Evolutionary conservation across 2,113 vertebrate species (phyloP).

Genomic region (Cepphus grylle): DNA sequence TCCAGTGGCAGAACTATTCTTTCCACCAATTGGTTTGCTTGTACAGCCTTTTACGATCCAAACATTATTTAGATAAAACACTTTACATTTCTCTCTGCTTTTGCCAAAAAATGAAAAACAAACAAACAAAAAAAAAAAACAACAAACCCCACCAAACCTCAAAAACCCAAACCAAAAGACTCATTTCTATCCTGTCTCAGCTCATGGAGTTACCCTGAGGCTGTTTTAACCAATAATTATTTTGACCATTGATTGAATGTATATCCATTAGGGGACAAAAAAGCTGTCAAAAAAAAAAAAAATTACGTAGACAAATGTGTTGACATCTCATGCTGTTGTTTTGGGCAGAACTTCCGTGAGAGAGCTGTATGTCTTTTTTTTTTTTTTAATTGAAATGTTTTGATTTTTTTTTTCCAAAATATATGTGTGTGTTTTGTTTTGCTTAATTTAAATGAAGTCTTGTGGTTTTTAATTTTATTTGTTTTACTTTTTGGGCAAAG

Average conservation of each 20-base stretch:
- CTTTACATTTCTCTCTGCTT: slow-evolving; percentile 3
- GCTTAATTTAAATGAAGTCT: slow-evolving; percentile 70
- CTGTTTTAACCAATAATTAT: slow-evolving; percentile 1
- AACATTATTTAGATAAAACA: not conserved
- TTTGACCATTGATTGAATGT: not conserved
- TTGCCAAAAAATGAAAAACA: slow-evolving; percentile 24
- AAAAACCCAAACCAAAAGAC: not conserved
- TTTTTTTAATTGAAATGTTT: slow-evolving; percentile 53
- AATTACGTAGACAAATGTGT: slow-evolving; percentile 35
- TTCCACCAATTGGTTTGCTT: not conserved
- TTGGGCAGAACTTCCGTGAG: slow-evolving; percentile 55
- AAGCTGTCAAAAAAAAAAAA: not conserved
- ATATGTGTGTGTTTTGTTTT: slow-evolving; percentile 41
- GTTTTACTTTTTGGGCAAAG: slow-evolving; percentile 47
- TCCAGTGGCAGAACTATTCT: not conserved
- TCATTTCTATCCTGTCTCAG: not conserved
- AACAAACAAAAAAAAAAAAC: not conserved
- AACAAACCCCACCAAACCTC: not conserved
- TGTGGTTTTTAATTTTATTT: slow-evolving; percentile 44
- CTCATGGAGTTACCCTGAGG: not conserved
- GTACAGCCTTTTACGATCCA: not conserved
- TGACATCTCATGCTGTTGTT: slow-evolving; percentile 48
- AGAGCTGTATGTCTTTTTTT: slow-evolving; percentile 22
- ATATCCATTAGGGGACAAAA: slow-evolving; percentile 33
- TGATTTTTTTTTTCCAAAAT: not conserved